phyloP scores from a whole-genome alignment of 2,113 vertebrate species.

The Sitta europaea region DNA sequence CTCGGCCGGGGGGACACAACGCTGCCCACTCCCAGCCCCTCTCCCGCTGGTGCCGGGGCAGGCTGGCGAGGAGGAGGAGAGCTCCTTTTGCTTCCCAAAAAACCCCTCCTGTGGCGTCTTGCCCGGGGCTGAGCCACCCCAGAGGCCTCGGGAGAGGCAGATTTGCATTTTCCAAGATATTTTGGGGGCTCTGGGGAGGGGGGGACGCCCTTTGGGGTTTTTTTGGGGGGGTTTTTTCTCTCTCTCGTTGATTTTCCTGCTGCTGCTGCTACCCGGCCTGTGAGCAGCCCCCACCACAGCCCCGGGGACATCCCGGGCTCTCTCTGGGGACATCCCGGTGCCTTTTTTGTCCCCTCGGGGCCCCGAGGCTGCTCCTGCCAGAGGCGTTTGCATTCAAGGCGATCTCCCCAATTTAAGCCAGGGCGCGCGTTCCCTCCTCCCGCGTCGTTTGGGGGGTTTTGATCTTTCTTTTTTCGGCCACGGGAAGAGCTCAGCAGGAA shows the following conservation, averaged over 20 bases:
- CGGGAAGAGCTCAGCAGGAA: neutral
- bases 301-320: neutral
- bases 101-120: neutral
- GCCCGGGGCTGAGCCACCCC: neutral
- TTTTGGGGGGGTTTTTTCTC: neutral
- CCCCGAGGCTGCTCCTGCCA: neutral
- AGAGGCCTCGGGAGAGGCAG: neutral
- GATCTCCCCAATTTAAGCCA: neutral
- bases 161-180: neutral
- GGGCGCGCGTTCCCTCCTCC: neutral
- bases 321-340: neutral
- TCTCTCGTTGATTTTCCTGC: slow-evolving; percentile 10
- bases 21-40: neutral
- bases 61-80: neutral
- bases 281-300: no score
- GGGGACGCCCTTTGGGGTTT: neutral
- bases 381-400: neutral
- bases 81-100: neutral
- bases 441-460: neutral
- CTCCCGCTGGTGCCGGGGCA: neutral
- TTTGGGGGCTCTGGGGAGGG: neutral
- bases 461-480: neutral
- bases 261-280: slow-evolving; percentile 66
- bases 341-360: neutral
- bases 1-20: fast-evolving